phyloP scores from a whole-genome alignment of 2,888 invertebrate species.

The Drosophila picticornis region DNA sequence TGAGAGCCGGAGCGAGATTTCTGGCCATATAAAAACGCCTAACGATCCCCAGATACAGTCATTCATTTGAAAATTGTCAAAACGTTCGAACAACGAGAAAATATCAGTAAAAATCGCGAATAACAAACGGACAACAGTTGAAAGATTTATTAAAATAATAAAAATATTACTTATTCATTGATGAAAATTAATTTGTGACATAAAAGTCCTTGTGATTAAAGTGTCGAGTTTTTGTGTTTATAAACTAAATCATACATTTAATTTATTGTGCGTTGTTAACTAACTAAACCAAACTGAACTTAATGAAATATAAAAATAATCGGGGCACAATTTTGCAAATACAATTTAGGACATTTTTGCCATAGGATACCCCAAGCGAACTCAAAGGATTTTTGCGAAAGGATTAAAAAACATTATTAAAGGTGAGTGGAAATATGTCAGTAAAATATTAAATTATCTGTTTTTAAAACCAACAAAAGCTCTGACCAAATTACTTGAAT shows the following conservation, averaged over 20 bases:
- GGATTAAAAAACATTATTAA: constrained; percentile 12
- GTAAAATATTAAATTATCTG: not conserved
- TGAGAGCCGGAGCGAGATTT: constrained; percentile 13
- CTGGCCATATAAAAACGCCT: constrained; percentile 74
- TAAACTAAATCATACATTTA: not conserved
- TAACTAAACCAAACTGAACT: constrained; percentile 58
- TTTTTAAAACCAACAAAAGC: not conserved
- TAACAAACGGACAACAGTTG: constrained; percentile 11
- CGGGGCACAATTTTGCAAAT: constrained; percentile 85
- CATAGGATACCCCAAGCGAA: constrained; percentile 11
- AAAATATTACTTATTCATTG: not conserved
- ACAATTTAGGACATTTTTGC: constrained; percentile 85
- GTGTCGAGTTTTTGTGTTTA: not conserved
- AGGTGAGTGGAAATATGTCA: constrained; percentile 30
- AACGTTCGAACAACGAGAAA: constrained; percentile 66
- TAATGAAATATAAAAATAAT: constrained; percentile 85
- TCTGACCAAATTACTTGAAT: not conserved
- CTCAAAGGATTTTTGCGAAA: constrained; percentile 17
- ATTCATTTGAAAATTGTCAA: constrained; percentile 80
- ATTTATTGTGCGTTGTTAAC: constrained; percentile 7
- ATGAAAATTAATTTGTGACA: not conserved
- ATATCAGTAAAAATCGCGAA: not conserved
- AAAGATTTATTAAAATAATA: not conserved
- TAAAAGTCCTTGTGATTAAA: not conserved
- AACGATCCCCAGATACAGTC: constrained; percentile 60